A percentile compares a stretch with the other conserved stretches of the same genome.
phyloP scores from a whole-genome alignment of 1,140 invertebrate species.

The Magallana ariakensis region DNA sequence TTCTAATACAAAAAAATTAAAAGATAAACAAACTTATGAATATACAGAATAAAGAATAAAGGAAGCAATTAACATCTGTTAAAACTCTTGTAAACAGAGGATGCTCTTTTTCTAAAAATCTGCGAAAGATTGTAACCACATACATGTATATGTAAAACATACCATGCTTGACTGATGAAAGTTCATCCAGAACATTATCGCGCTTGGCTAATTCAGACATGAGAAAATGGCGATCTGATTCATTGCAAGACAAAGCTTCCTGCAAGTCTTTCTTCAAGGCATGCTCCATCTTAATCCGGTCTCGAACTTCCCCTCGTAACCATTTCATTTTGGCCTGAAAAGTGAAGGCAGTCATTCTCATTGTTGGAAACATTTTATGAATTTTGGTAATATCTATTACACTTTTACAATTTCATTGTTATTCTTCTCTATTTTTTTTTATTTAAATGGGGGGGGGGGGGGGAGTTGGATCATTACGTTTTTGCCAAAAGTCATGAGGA shows the following conservation, averaged over 20 bases:
- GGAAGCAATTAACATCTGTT: not conserved
- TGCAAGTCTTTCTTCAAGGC: conserved; percentile 70
- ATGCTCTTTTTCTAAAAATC: no score
- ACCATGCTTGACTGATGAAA: conserved; percentile 73
- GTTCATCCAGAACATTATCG: conserved; percentile 74
- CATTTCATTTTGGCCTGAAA: conserved; percentile 75
- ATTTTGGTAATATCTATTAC: no score
- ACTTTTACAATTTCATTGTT: no score
- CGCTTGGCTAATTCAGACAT: conserved; percentile 69
- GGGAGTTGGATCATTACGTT: no score
- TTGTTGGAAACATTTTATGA: no score
- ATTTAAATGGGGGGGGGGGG: no score
- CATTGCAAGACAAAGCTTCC: conserved; percentile 70
- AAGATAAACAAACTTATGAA: not conserved
- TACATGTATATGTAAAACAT: not conserved
- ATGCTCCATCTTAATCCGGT: conserved; percentile 67
- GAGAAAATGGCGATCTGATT: conserved; percentile 72
- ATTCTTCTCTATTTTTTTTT: no score
- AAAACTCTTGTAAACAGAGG: not conserved
- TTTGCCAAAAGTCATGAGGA: not conserved
- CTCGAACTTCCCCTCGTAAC: conserved; percentile 69
- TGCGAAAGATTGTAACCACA: not conserved
- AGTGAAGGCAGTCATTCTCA: no score
- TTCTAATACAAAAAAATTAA: conserved; percentile 61
- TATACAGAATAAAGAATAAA: not conserved